These are phyloP conservation scores for Smithornis capensis DNA, from an alignment of 2,113 vertebrate species.

Conservation along the genomic window DNA sequence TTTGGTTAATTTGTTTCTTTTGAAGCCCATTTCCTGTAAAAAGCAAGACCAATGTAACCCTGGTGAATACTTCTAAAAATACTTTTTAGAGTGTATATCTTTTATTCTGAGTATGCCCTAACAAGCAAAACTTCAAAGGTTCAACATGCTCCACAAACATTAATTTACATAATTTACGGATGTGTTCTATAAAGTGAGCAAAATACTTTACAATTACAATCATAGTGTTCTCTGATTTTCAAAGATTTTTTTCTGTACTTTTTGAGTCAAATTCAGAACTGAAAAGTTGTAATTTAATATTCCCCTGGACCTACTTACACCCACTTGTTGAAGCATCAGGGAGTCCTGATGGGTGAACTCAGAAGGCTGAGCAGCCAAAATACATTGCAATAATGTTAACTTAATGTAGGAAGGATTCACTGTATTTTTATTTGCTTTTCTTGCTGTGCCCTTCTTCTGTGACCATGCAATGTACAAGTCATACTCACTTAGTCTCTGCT, in stretches of 20 bases:
- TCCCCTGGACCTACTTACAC: constrained; percentile 33
- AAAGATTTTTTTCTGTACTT: neutral
- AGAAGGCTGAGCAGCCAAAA: constrained; percentile 9
- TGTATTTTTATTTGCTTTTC: neutral
- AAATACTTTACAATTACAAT: constrained; percentile 11
- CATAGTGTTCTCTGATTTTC: neutral
- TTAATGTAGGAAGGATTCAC: neutral
- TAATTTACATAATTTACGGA: constrained; percentile 49
- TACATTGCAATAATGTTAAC: neutral
- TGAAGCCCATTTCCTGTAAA: neutral
- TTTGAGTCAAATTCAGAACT: neutral
- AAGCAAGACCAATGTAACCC: neutral
- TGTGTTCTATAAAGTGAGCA: neutral
- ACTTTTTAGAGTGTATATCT: neutral
- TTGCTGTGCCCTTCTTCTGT: neutral
- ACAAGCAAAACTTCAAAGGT: constrained; percentile 33
- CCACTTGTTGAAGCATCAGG: constrained; percentile 2
- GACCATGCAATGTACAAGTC: neutral
- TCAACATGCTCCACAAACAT: neutral
- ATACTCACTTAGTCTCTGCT: neutral
- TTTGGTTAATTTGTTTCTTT: neutral
- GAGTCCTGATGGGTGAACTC: constrained; percentile 26
- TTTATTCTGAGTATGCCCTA: neutral
- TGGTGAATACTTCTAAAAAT: neutral
- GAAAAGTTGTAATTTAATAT: constrained; percentile 5